Conservation (phyloP, 2,113 vertebrate species). For the Ascaphus truei region DNA sequence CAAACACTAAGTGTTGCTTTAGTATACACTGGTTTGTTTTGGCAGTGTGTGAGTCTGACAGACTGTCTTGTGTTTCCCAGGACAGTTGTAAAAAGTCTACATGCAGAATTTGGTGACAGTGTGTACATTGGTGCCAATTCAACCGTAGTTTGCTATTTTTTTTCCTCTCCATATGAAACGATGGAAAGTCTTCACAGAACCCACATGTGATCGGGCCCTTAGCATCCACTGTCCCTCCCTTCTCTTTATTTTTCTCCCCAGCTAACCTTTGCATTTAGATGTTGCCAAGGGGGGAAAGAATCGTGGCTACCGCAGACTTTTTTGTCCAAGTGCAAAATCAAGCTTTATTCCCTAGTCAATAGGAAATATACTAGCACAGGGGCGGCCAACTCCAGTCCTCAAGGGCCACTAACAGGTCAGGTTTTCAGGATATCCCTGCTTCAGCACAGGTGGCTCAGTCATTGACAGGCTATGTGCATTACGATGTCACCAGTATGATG, state of each 20-base stretch:
- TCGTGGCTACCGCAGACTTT: constrained; percentile 9
- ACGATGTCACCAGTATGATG: too few relatives aligned
- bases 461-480: too few relatives aligned
- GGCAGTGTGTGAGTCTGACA: not conserved
- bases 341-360: constrained; percentile 6
- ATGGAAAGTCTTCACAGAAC: not conserved
- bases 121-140: not conserved
- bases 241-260: not conserved
- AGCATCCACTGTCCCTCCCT: not conserved
- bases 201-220: not conserved
- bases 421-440: too few relatives aligned
- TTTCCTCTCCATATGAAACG: not conserved
- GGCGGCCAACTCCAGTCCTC: too few relatives aligned
- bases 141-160: not conserved
- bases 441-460: too few relatives aligned
- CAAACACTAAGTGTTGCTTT: not conserved
- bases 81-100: not conserved
- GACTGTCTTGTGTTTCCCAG: not conserved
- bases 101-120: not conserved
- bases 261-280: constrained; percentile 22
- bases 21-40: not conserved
- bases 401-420: too few relatives aligned
- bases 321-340: constrained; percentile 7
- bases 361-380: constrained; percentile 1
- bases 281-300: constrained; percentile 11